phyloP scores from a whole-genome alignment of 2,888 invertebrate genomes.

The Adela reaumurella region DNA sequence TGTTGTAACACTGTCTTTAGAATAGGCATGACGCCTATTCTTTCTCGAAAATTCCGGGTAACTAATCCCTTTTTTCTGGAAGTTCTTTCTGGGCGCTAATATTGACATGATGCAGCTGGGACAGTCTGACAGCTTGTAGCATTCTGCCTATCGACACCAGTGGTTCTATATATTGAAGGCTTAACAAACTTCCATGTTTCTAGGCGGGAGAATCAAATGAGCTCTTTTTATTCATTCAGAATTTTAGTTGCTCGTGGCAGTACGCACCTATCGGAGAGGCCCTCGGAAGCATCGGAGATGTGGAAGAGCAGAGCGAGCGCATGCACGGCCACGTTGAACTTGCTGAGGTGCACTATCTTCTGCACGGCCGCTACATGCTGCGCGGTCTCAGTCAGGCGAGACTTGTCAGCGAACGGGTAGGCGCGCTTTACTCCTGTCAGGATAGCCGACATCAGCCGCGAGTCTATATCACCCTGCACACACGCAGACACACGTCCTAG shows the following conservation, averaged over 20 bases:
- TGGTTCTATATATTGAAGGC: too few species aligned
- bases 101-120: conserved; percentile 43
- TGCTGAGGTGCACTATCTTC: conserved; percentile 70
- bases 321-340: conserved; percentile 55
- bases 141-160: too few species aligned
- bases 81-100: conserved; percentile 26
- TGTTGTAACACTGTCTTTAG: too few species aligned
- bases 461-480: conserved; percentile 66
- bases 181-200: neutral
- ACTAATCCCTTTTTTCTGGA: too few species aligned
- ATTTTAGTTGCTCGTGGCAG: too few species aligned
- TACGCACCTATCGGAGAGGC: conserved; percentile 60
- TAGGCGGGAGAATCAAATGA: neutral
- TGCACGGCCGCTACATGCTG: conserved; percentile 71
- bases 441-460: conserved; percentile 73
- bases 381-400: conserved; percentile 45
- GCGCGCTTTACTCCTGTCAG: conserved; percentile 78
- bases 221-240: neutral
- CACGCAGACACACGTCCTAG: too few species aligned
- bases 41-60: too few species aligned
- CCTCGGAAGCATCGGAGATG: conserved; percentile 43
- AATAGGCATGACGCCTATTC: too few species aligned
- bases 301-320: conserved; percentile 53
- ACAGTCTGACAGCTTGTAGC: too few species aligned
- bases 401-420: conserved; percentile 74